A percentile compares a stretch with the other conserved stretches of the same genome.
These are phyloP conservation scores for Schizopygopsis pylzovi DNA, from an alignment of 2,797 vertebrate genomes.

Conservation along the genomic window DNA sequence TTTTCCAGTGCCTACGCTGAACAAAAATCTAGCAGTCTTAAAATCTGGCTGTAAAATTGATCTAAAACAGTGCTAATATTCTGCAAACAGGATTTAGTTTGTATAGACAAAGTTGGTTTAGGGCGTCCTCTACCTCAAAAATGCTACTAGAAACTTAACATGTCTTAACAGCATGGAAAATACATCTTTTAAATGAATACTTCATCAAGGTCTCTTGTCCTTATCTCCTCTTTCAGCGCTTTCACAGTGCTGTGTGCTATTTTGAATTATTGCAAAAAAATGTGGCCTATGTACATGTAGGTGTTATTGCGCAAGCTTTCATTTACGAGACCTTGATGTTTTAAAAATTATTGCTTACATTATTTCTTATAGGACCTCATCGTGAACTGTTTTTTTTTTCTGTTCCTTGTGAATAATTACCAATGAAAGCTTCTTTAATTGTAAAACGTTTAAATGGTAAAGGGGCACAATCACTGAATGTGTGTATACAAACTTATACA, in stretches of 20 bases:
- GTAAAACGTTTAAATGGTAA: not conserved
- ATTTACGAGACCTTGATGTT: slow-evolving; percentile 4
- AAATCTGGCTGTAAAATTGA: not conserved
- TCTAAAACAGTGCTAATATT: not conserved
- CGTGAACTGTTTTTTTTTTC: not conserved
- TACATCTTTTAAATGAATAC: slow-evolving; percentile 1
- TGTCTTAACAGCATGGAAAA: not conserved
- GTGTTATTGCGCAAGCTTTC: not conserved
- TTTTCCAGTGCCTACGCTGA: not conserved
- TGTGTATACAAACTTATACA: not conserved
- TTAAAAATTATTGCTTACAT: not conserved
- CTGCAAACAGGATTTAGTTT: not conserved
- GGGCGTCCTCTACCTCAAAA: not conserved
- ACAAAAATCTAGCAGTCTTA: not conserved
- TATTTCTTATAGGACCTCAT: not conserved
- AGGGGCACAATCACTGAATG: not conserved
- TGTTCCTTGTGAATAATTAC: slow-evolving; percentile 16
- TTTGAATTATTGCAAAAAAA: not conserved
- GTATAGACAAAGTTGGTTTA: not conserved
- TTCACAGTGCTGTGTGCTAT: not conserved
- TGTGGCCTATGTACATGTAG: not conserved
- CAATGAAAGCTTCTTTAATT: not conserved
- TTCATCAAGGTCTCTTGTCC: slow-evolving; percentile 28
- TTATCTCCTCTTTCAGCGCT: not conserved
- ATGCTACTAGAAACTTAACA: not conserved